Evolutionary conservation across 1,140 invertebrate species (phyloP).

Genomic region (Littorina saxatilis): DNA sequence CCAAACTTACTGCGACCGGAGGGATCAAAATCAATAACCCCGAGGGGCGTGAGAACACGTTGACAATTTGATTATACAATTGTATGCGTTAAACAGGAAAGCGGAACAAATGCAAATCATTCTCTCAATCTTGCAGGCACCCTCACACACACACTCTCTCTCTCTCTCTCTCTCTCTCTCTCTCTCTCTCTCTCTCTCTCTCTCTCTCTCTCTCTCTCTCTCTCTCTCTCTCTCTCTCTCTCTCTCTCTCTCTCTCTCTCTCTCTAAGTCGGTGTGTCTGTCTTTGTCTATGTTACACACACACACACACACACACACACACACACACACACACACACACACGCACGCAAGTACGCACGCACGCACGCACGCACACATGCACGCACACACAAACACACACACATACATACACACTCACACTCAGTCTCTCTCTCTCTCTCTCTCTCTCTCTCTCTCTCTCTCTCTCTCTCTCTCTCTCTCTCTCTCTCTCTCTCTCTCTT

Average conservation of each 20-base stretch:
- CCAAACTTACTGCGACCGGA: too few species aligned
- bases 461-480: slow-evolving; percentile 1
- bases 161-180: slow-evolving; percentile 47
- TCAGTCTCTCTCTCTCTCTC: slow-evolving; percentile 24
- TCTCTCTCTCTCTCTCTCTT: slow-evolving; percentile 16
- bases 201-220: slow-evolving; percentile 43
- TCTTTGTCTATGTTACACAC: slow-evolving; percentile 20
- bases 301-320: background rate
- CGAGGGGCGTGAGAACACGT: too few species aligned
- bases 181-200: slow-evolving; percentile 47
- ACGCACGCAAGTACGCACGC: too few species aligned
- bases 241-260: background rate
- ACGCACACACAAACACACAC: too few species aligned
- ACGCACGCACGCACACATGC: too few species aligned
- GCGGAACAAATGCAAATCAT: too few species aligned
- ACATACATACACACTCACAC: background rate
- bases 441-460: slow-evolving; percentile 37
- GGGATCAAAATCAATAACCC: too few species aligned
- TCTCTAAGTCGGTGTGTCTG: too few species aligned
- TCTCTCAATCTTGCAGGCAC: slow-evolving; percentile 35
- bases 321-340: slow-evolving; percentile 16
- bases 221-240: slow-evolving; percentile 36
- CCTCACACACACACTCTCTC: slow-evolving; percentile 30
- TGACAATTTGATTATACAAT: too few species aligned
- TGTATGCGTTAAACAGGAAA: too few species aligned